Base-by-base conservation (phyloP, 2,888 invertebrate species). In the Crossocerus cetratus region DNA sequence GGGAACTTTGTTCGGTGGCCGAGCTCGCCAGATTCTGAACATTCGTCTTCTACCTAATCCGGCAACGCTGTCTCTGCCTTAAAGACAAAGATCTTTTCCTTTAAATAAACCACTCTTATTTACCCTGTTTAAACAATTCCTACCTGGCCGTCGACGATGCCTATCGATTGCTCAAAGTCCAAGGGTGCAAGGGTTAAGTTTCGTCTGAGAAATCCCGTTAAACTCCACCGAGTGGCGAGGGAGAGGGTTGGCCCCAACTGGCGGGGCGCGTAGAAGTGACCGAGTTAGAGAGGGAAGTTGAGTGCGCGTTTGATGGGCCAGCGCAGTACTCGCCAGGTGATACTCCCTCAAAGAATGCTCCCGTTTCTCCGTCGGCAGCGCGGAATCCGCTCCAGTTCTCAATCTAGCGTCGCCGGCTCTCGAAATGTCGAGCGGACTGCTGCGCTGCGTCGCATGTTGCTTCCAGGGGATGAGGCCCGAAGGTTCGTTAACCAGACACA, bases 341-440 rank as follows among this genome's bases (percentile, higher is more conserved):
- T 23, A 14, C 42, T 23, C 49, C 65, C 21, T 45, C 68, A 54
- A 68, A 63, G 76, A 60, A 76, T 69, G 76, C 72, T 66, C 64
- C 53, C 57, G 57, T 5, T 44, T 42, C n/a, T 62, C 23, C 18
- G 32, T 20, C 42, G 20, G 44, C 53, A 43, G 63, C 66, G 66
- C 45, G 44, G 66, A 67, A 69, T 67, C 70, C 77, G 77, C 74
- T 65, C 62, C 77, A 65, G 72, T 69, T 75, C 67, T 61, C 69
- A 22, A 42, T 72, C 69, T 69, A 63, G 13, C 56, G 66, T 58
- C 74, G 65, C 20, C 59, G 20, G 59, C 55, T 67, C 69, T 66
- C 78, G 53, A 78, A 74, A 86, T 86, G 83, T 77, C 84, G 76
- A 72, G 78, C 68, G 84, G 77, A 72, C 76, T 86, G 62, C 76